phyloP scores from a whole-genome alignment of 2,113 vertebrate species.

The Felis catus region DNA sequence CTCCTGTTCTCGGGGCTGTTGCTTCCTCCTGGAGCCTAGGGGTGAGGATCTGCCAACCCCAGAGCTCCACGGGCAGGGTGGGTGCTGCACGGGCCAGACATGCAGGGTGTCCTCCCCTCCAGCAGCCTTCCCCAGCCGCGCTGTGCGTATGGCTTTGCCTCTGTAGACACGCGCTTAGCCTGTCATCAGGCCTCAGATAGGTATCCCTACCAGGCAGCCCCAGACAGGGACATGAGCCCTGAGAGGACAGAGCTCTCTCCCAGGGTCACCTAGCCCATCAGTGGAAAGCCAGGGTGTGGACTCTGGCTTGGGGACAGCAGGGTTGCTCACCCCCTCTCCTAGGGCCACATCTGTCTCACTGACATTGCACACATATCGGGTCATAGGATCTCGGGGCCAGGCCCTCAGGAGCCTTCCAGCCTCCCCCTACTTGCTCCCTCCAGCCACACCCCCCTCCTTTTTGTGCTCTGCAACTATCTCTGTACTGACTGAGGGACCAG shows the following conservation, averaged over 20 bases:
- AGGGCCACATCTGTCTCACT: rapidly evolving
- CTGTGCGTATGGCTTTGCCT: no score
- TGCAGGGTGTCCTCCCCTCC: not conserved
- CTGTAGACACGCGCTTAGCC: no score
- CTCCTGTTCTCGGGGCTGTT: not conserved
- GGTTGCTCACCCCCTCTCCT: not conserved
- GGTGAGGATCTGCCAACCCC: not conserved
- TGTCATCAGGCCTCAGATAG: no score
- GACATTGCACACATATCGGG: not conserved
- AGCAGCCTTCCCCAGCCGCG: no score
- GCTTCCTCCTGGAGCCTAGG: not conserved
- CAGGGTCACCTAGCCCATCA: no score
- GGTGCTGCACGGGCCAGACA: not conserved
- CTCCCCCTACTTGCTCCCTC: not conserved
- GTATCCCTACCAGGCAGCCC: no score
- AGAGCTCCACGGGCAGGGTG: rapidly evolving
- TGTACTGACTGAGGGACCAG: not conserved
- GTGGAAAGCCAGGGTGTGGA: not conserved
- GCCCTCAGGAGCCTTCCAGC: not conserved
- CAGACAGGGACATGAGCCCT: no score
- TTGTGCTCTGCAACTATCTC: not conserved
- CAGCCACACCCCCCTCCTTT: not conserved
- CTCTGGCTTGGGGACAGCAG: not conserved
- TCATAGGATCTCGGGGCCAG: not conserved
- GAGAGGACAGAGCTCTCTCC: no score